Base-by-base conservation (phyloP, 2,888 invertebrate species). In the Cremastinae sp. region DNA sequence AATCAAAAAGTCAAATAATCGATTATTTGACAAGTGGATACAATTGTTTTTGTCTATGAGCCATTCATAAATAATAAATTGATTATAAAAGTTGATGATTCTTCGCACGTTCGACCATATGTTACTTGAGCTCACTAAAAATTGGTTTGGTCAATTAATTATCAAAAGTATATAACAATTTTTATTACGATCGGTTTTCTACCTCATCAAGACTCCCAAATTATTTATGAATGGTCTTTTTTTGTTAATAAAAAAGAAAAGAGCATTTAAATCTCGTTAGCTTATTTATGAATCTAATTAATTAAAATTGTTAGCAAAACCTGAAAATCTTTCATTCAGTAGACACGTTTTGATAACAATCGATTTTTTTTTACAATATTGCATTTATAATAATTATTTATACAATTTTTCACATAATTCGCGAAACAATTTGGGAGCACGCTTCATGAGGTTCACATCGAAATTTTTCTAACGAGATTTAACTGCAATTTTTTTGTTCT, bases 121-220 rank as follows among this genome's bases (percentile, higher is more conserved):
- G 22, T 41, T 22, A 8, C 16, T 58, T 28, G 8, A 14, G n/a
- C 41, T 4, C 10, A 18, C 9, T 37, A 35, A 8, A 28, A 14
- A 20, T 53, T 59, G 20, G 18, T 43, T 70, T 70, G 18, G 22
- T 35, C 9, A 35, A 58, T 51, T 14, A 53, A 68, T 28, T 9
- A 18, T 62, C 49, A 14, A 62, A 45, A 65, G 45, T 43, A 53
- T 10, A 9, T 37, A 62, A 74, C 28, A 71, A 69, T 62, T n/a
- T 45, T 65, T 20, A 16, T 65, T 65, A 47, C 37, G 64, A 66
- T 78, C 53, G 68, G 45, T 39, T 66, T 64, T 59, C 71, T 77
- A 86, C 89, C 89, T 89, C 89, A 89, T 89, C 87, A 89, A 89
- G 89, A 85, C 89, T 89, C 89, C 89, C 89, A 89, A 89, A 89